Base-by-base conservation (phyloP, 2,888 invertebrate species). In the Callyntrura guangdongensis region DNA sequence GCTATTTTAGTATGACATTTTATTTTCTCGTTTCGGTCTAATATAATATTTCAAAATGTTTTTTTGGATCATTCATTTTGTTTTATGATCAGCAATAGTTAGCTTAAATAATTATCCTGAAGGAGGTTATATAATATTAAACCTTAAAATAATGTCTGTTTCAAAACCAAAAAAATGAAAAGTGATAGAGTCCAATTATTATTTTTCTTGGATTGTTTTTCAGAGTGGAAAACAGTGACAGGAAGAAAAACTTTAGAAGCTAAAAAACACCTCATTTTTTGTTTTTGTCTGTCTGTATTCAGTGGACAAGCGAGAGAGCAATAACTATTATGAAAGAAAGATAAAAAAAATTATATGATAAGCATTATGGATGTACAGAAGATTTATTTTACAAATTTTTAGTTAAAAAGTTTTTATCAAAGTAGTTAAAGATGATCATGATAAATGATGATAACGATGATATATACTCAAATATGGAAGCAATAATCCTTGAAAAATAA, bases 221-320 rank as follows among this genome's bases (percentile, higher is more conserved):
- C 86, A 86, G 86, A 86, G 86, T 86, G 77, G 86, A 86, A 86
- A 86, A 86, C 86, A 86, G 86, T 86, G 86, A 86, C 69, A 86
- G 86, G 86, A 86, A 86, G 86, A 86, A 86, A 86, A 86, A 86
- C 86, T 77, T 74, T 86, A 86, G 86, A 86, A 86, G 86, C 86
- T 86, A 86, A 86, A 86, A 77, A 61, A 27, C 25, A 49, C 53
- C 53, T 56, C 67, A 67, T 67, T 61, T 84, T 69, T 36, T 25
- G 9, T 84, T 64, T 36, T 84, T 20, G 47, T 82, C 20, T 59
- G 64, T 82, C 59, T 82, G 61, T 82, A 25, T 82, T 45, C 77
- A 86, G 59, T 61, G 85, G 72, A 74, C 27, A 84, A 53, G 69
- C 64, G 79, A 53, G 82, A 82, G 36, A 72, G 89, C 89, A 83